Evolutionary conservation across 2,888 invertebrate genomes (phyloP), one percentile per base, ranked within the genome.

Genomic region (Drosophila tanythrix): DNA sequence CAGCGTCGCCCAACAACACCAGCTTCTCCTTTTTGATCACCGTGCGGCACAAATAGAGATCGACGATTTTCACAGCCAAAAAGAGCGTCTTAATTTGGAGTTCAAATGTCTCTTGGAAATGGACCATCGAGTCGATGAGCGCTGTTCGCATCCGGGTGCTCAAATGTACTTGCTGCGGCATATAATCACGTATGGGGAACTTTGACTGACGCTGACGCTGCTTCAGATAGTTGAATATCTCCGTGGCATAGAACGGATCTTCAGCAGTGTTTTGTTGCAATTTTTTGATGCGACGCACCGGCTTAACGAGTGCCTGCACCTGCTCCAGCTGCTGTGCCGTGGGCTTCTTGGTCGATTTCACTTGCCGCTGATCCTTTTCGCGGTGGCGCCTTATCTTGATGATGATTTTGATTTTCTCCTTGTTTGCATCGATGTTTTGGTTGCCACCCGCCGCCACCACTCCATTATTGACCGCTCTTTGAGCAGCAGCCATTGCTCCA

Each of bases 101-200:
- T 93, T 99, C 99, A 92, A 99, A 99, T 76, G 96, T 97, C 93
- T 98, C 98, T 94, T 99, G 99, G 15, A 99, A 97, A 92, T 99
- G 99, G 51, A 99, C 99, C 97, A 99, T 97, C 99, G 99, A 99
- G 94, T 99, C 99, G 0, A 99, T 96, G 3, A 99, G 95, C 27
- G 99, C 95, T 0, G 98, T 96, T 56, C 99, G 95, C 98, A 99
- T 99, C 95, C 96, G 96, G 43, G 95, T 94, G 0, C 97, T 96
- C 66, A 99, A 94, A 79, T 96, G 95, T n/a, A 95, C 94, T 94
- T 99, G 98, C 31, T 94, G 94, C 38, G 94, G 94, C 94, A 99
- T 96, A 93, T 99, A 99, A 92, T 98, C 97, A 27, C 94, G 94
- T 59, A 98, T 95, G 27, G 93, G 92, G 93, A 98, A 99, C 13